These are phyloP conservation scores for Rhynchomys soricoides DNA, from an alignment of 2,113 vertebrate genomes.

Conservation along the genomic window DNA sequence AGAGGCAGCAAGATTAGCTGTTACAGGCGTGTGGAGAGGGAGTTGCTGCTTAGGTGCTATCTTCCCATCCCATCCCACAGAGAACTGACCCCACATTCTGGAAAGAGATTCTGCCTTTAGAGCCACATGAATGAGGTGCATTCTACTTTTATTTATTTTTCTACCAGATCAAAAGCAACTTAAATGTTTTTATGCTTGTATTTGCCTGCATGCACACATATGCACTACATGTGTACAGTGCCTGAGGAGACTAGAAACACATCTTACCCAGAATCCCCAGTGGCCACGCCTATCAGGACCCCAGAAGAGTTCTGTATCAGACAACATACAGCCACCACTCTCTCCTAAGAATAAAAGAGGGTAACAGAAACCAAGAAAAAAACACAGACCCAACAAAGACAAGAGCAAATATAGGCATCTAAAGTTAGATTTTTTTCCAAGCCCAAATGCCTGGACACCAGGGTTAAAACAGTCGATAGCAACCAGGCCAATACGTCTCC, in stretches of 20 bases:
- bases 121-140: not conserved
- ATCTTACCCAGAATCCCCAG: not conserved
- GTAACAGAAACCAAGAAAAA: not conserved
- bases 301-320: not conserved
- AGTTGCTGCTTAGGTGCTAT: not conserved
- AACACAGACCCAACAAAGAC: not conserved
- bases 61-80: not conserved
- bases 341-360: not conserved
- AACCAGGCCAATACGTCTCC: not conserved
- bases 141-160: not conserved
- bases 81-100: not conserved
- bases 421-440: not conserved
- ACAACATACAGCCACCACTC: not conserved
- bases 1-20: not conserved
- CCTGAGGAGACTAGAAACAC: not conserved
- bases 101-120: not conserved
- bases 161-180: not conserved
- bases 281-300: not conserved
- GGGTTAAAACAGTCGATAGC: not conserved
- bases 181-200: not conserved
- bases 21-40: not conserved
- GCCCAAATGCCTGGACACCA: not conserved
- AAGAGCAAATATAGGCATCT: not conserved
- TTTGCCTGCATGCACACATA: not conserved
- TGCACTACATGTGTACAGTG: not conserved